Evolutionary conservation across 2,888 invertebrate species (phyloP).

Genomic region (Lepidochitona cinerea): DNA sequence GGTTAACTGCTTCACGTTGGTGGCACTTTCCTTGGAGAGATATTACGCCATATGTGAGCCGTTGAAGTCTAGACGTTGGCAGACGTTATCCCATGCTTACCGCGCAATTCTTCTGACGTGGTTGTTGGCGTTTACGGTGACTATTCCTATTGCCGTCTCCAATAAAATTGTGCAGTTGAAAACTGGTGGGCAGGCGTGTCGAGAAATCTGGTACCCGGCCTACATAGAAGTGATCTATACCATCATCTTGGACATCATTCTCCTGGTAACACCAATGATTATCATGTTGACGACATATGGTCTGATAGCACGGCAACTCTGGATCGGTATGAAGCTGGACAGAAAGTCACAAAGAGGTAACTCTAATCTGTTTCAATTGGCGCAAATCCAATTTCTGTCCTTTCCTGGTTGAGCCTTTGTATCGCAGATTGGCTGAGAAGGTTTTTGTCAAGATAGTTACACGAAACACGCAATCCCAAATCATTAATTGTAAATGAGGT

Average conservation of each 20-base stretch:
- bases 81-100: conserved; percentile 80
- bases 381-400: no score
- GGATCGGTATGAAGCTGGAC: conserved; percentile 55
- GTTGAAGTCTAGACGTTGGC: conserved; percentile 80
- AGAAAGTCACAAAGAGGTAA: conserved; percentile 20
- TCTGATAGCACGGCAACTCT: conserved; percentile 57
- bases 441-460: no score
- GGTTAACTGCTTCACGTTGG: conserved; percentile 82
- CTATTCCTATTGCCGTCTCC: conserved; percentile 77
- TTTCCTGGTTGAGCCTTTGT: no score
- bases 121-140: conserved; percentile 76
- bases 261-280: conserved; percentile 81
- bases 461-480: no score
- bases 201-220: conserved; percentile 24
- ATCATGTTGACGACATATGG: conserved; percentile 82
- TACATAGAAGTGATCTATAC: conserved; percentile 79
- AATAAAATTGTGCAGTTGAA: background rate
- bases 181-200: background rate
- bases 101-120: conserved; percentile 68
- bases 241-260: conserved; percentile 79
- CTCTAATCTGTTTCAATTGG: no score
- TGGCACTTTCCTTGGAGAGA: conserved; percentile 82
- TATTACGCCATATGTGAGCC: conserved; percentile 85
- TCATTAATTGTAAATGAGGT: no score
- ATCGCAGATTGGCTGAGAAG: no score